These are phyloP conservation scores for Corythoichthys haematopterus DNA, from an alignment of 2,113 vertebrate genomes.

Conservation along the genomic window DNA sequence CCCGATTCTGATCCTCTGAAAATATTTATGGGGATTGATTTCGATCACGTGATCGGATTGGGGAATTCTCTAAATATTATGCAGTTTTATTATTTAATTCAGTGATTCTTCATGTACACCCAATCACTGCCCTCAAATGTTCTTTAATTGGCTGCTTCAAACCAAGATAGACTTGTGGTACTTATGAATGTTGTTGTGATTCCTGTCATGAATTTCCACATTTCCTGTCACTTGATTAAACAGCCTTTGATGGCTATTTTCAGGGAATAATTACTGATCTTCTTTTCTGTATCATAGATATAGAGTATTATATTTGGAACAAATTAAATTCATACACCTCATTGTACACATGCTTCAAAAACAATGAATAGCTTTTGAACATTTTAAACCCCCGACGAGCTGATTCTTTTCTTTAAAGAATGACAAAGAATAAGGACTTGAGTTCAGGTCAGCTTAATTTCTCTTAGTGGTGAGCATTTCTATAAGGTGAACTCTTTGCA, in stretches of 20 bases:
- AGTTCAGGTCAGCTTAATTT: slow-evolving; percentile 15
- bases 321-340: not conserved
- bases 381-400: not conserved
- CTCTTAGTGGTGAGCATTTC: slow-evolving; percentile 36
- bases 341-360: not conserved
- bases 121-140: too few species aligned
- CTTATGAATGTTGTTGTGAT: too few species aligned
- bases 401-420: not conserved
- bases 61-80: too few species aligned
- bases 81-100: too few species aligned
- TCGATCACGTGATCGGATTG: too few species aligned
- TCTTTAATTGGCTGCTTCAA: too few species aligned
- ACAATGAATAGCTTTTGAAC: not conserved
- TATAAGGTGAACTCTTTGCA: slow-evolving; percentile 34
- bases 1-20: too few species aligned
- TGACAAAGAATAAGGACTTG: not conserved
- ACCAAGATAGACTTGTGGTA: too few species aligned
- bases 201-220: too few species aligned
- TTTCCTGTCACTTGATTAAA: too few species aligned
- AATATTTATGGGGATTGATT: too few species aligned
- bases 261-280: not conserved
- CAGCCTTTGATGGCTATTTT: not conserved
- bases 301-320: not conserved
- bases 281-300: not conserved
- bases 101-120: too few species aligned